Percentiles rank a stretch among this genome's conserved stretches.
These are phyloP conservation scores for Brachyptera risi DNA, from an alignment of 2,888 invertebrate genomes.

Conservation along the genomic window DNA sequence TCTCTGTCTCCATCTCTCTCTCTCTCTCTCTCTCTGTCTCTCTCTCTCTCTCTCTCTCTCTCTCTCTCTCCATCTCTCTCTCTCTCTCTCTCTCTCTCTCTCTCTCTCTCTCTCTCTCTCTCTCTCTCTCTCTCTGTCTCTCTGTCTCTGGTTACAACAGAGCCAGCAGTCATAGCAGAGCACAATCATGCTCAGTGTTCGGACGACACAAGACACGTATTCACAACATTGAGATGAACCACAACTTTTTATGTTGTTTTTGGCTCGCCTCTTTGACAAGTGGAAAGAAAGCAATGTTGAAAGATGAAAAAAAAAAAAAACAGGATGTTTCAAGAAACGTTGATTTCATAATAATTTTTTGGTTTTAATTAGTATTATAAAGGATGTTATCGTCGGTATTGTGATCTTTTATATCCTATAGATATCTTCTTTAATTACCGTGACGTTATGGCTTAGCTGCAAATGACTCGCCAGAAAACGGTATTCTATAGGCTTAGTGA, in stretches of 20 bases:
- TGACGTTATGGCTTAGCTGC: neutral
- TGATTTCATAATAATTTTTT: neutral
- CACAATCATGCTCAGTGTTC: no score
- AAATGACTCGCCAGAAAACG: neutral
- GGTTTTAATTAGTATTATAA: neutral
- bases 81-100: no score
- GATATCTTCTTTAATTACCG: neutral
- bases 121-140: no score
- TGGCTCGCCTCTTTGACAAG: constrained; percentile 15
- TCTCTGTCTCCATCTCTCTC: no score
- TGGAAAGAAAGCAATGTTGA: neutral
- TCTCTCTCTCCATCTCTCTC: no score
- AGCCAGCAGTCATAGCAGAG: no score
- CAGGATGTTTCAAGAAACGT: constrained; percentile 11
- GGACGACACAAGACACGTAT: neutral
- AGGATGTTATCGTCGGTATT: neutral
- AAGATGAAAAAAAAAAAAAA: neutral
- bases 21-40: no score
- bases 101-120: no score
- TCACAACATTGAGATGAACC: neutral
- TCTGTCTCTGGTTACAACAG: no score
- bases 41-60: no score
- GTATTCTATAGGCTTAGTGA: no score
- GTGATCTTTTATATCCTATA: no score
- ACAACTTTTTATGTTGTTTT: constrained; percentile 14